Evolutionary conservation across 2,113 vertebrate species (phyloP).

Genomic region (Xiphophorus hellerii): DNA sequence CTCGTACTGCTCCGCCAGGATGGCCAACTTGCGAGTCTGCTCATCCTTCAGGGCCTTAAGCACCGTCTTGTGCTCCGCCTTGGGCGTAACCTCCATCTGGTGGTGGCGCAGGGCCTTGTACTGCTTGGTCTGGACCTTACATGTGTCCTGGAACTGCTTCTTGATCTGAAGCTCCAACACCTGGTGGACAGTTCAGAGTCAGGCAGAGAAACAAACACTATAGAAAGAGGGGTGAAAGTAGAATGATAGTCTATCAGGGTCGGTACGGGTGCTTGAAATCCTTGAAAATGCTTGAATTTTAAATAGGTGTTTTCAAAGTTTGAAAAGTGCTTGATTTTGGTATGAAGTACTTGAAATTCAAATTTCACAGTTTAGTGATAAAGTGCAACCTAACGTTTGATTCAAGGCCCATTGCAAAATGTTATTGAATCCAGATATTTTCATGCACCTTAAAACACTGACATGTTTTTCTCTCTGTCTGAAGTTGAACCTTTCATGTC

Average conservation of each 20-base stretch:
- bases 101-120: conserved; percentile 99
- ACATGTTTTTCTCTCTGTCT: too few relatives aligned
- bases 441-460: too few relatives aligned
- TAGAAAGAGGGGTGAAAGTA: neutral
- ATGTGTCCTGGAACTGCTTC: conserved; percentile 99
- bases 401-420: too few relatives aligned
- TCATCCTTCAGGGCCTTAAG: conserved; percentile 98
- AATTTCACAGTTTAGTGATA: too few relatives aligned
- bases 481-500: too few relatives aligned
- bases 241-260: neutral
- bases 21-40: conserved; percentile 98
- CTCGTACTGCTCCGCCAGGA: conserved; percentile 98
- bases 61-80: conserved; percentile 98
- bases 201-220: neutral
- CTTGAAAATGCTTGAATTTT: too few relatives aligned
- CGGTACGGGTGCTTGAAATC: too few relatives aligned
- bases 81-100: conserved; percentile 98
- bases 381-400: too few relatives aligned
- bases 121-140: conserved; percentile 99
- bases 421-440: too few relatives aligned
- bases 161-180: conserved; percentile 99
- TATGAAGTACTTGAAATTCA: too few relatives aligned
- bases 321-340: too few relatives aligned
- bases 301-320: too few relatives aligned
- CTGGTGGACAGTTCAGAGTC: conserved; percentile 71